phyloP scores from a whole-genome alignment of 2,797 vertebrate genomes.

The Danio tinwini region DNA sequence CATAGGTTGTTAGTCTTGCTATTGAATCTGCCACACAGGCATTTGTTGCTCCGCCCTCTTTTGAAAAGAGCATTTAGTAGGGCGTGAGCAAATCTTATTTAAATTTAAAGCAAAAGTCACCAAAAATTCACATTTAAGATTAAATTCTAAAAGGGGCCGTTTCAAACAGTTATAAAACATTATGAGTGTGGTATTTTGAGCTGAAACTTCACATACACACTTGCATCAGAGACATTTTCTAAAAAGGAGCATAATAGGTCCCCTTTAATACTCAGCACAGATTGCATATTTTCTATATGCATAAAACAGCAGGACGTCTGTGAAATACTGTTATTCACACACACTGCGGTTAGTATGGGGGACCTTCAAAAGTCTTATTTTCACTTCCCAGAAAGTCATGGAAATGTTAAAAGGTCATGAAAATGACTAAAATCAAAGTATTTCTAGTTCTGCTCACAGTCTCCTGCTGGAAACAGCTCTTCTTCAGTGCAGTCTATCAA shows the following conservation, averaged over 20 bases:
- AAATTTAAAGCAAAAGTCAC: too few relatives aligned
- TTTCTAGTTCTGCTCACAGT: not conserved
- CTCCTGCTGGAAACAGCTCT: not conserved
- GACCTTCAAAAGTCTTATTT: not conserved
- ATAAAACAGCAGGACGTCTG: not conserved
- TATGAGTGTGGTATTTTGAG: too few relatives aligned
- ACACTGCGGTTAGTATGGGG: not conserved
- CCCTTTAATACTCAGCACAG: not conserved
- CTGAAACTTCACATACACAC: too few relatives aligned
- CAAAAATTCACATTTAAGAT: too few relatives aligned
- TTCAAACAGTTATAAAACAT: too few relatives aligned
- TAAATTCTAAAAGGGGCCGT: too few relatives aligned
- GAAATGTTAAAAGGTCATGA: constrained; percentile 16
- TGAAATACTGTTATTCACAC: not conserved
- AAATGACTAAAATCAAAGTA: not conserved
- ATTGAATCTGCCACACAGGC: too few relatives aligned
- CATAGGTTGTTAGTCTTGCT: too few relatives aligned
- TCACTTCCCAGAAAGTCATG: not conserved
- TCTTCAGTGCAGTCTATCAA: not conserved
- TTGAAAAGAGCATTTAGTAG: too few relatives aligned
- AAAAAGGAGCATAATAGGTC: not conserved
- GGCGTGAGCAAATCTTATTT: too few relatives aligned
- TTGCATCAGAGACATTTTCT: too few relatives aligned
- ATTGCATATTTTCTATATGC: not conserved
- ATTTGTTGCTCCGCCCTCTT: too few relatives aligned